A percentile compares a stretch with the other conserved stretches of the same genome.
These are phyloP conservation scores for Mesochorus sp. DNA, from an alignment of 2,888 invertebrate species.

Conservation along the genomic window DNA sequence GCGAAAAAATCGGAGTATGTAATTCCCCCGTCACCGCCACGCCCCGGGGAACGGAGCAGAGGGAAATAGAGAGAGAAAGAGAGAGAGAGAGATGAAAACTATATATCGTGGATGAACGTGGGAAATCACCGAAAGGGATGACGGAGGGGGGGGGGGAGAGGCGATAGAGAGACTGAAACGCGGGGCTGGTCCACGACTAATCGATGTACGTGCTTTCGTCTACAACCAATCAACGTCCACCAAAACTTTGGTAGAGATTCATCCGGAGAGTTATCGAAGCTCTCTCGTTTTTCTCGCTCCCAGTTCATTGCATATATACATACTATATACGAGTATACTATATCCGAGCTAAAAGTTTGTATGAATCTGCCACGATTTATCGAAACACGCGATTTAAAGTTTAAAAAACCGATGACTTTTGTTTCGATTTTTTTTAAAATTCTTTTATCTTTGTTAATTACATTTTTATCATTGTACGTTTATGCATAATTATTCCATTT, in stretches of 20 bases:
- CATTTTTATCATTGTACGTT: no score
- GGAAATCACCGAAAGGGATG: slow-evolving; percentile 49
- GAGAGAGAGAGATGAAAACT: slow-evolving; percentile 1
- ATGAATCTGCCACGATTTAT: no score
- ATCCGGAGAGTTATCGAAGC: slow-evolving; percentile 64
- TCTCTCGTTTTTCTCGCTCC: slow-evolving; percentile 35
- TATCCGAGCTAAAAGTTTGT: no score
- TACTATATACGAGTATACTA: no score
- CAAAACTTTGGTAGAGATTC: slow-evolving; percentile 62
- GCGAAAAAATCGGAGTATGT: slow-evolving; percentile 17
- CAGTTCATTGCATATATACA: slow-evolving; percentile 1
- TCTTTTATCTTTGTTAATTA: no score
- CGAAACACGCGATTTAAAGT: no score
- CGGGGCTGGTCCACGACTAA: slow-evolving; percentile 62
- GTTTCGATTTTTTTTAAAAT: no score
- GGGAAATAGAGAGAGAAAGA: slow-evolving; percentile 1
- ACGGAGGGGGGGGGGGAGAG: not conserved
- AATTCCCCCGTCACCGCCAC: slow-evolving; percentile 53
- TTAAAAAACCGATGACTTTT: no score
- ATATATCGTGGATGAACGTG: slow-evolving; percentile 49
- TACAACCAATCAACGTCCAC: slow-evolving; percentile 63
- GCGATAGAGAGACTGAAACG: slow-evolving; percentile 43
- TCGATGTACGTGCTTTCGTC: slow-evolving; percentile 68
- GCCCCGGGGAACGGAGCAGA: slow-evolving; percentile 49
- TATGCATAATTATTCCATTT: no score